These are phyloP conservation scores for Uria aalge DNA, from an alignment of 2,113 vertebrate genomes.

Conservation along the genomic window DNA sequence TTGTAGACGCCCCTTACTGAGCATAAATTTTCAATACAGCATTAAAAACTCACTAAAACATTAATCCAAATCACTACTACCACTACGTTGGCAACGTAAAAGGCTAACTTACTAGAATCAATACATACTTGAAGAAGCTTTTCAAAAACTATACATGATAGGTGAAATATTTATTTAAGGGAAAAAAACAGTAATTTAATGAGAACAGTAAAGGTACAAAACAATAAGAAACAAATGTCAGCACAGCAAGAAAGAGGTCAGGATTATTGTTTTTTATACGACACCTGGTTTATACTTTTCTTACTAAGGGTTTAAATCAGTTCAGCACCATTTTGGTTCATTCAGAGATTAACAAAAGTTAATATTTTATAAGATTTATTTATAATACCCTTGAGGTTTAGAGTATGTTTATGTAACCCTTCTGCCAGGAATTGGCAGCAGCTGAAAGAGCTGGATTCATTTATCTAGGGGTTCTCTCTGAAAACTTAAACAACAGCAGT, in stretches of 20 bases:
- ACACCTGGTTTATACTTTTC: neutral
- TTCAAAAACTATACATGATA: neutral
- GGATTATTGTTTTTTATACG: neutral
- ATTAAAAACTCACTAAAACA: neutral
- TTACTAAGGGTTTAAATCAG: slow-evolving; percentile 18
- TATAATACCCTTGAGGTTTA: slow-evolving; percentile 58
- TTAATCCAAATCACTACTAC: neutral
- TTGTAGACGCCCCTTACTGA: neutral
- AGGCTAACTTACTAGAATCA: neutral
- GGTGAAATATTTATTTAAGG: neutral
- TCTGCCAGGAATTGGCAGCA: slow-evolving; percentile 51
- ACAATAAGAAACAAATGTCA: neutral
- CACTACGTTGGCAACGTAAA: neutral
- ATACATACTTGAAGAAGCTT: neutral
- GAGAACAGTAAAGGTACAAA: neutral
- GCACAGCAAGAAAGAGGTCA: neutral
- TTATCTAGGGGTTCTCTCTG: slow-evolving; percentile 57
- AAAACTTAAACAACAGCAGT: slow-evolving; percentile 52
- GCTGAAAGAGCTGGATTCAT: slow-evolving; percentile 58
- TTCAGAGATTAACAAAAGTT: slow-evolving; percentile 18
- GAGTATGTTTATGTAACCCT: slow-evolving; percentile 62
- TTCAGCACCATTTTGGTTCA: slow-evolving; percentile 24
- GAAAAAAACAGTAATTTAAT: neutral
- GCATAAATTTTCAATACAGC: neutral
- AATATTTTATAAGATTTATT: slow-evolving; percentile 60